Base-by-base conservation (phyloP, 2,888 invertebrate species). In the Hartigia nigra region DNA sequence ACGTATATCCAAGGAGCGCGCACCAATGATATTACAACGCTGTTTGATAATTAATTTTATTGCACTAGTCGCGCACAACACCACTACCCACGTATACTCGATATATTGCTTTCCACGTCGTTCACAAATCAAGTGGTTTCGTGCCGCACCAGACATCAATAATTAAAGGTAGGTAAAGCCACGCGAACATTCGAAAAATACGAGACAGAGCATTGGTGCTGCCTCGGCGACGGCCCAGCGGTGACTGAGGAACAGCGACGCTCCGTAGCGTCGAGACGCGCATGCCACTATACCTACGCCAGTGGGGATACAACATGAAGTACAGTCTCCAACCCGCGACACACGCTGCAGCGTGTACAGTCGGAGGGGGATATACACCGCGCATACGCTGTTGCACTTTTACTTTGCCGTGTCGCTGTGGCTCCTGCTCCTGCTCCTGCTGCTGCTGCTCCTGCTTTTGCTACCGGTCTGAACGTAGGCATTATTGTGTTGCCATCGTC, bases 171-270 rank as follows among this genome's bases (percentile, higher is more conserved):
- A 9, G 36, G 36, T 72, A 36, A 77, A 74, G 72, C 37, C 72
- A 77, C 81, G 82, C 39, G 81, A 79, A 79, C 82, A 82, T 78
- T 79, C 81, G 81, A 81, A 81, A 80, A 77, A 81, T 75, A 78
- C 78, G 74, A 76, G 69, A 37, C 80, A 84, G 86, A 86, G 84
- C 85, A 84, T 85, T 85, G 86, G 86, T 85, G 87, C 88, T 86
- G 87, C 86, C 90, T 86, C 88, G 85, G 84, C 89, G 86, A 87
- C 89, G 90, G 88, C 86, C 89, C 87, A 89, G 88, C 89, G 87
- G 86, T 88, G 90, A 91, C 91, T 91, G 90, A 89, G 84, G 85
- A 78, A 81, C 81, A 79, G 82, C 82, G 82, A 84, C 84, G 86
- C 84, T 86, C 82, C 84, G 79, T 85, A 9, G 85, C 85, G 82